These are phyloP conservation scores for Kryptopterus vitreolus DNA, from an alignment of 2,797 vertebrate genomes.

Conservation along the genomic window DNA sequence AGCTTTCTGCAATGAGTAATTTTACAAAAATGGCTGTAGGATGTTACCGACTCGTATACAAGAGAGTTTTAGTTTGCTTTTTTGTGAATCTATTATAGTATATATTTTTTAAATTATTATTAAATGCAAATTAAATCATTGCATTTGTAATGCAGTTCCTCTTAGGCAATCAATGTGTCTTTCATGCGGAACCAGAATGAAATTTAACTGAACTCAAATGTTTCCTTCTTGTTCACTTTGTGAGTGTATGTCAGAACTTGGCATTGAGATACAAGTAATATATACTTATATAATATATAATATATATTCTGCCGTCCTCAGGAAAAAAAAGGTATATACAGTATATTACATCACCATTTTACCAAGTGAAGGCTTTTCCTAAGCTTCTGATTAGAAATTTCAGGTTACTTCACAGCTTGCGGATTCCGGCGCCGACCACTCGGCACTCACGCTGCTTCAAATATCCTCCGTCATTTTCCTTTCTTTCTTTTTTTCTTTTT, in stretches of 20 bases:
- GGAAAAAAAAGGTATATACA: not conserved
- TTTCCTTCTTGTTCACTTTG: not conserved
- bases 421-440: slow-evolving; percentile 11
- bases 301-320: not conserved
- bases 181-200: not conserved
- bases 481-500: slow-evolving; percentile 19
- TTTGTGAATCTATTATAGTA: not conserved
- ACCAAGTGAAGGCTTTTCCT: not conserved
- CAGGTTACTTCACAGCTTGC: slow-evolving; percentile 23
- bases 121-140: not conserved
- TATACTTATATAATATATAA: no score
- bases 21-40: not conserved
- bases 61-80: not conserved
- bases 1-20: not conserved
- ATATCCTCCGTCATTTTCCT: slow-evolving; percentile 29
- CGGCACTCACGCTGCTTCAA: not conserved
- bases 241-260: not conserved
- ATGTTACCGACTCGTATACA: not conserved
- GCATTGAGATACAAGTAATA: not conserved
- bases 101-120: not conserved
- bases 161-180: not conserved
- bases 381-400: slow-evolving; percentile 27
- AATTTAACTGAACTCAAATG: not conserved
- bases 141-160: not conserved
- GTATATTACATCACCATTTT: not conserved